Base-by-base conservation (phyloP, 2,888 invertebrate species). In the Meandrusa payeni region DNA sequence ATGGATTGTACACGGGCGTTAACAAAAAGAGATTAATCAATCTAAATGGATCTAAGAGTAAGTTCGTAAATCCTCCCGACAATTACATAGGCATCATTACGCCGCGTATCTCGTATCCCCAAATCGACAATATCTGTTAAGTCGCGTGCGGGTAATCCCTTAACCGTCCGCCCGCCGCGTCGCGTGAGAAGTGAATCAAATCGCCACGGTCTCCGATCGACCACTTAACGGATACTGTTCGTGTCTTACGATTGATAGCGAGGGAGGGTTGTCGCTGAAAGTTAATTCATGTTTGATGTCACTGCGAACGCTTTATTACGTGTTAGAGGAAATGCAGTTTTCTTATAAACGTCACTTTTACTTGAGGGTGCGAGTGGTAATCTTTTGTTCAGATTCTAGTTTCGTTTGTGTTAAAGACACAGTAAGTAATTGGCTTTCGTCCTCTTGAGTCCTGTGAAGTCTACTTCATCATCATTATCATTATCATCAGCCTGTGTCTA, bases 251-350 rank as follows among this genome's bases (percentile, higher is more conserved):
- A 79, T 76, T 78, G 83, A 82, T 81, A 82, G 78, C 55, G 53
- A 68, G 57, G 69, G 74, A 68, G 74, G 74, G 73, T 64, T 59
- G 64, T 57, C 57, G 69, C 71, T 83, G 81, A 79, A 76, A 83
- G 85, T 86, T 83, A 81, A 85, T 79, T 76, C 85, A 57, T 85
- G 85, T 86, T 83, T 71, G 80, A 70, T 85, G 85, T 85, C 85
- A 81, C 64, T 76, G 69, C 69, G 68, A 69, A 59, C 72, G 64
- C 69, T 76, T 79, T 81, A 76, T 74, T 74, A 73, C 69, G 64
- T 74, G 77, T 71, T 50, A 54, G 50, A 64, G 72, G 76, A 75
- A 77, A 72, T 76, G 74, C 75, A 73, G 71, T 76, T 77, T 79
- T 71, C 71, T 69, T 72, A 61, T 57, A 51, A 57, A 54, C 47